phyloP scores from a whole-genome alignment of 92 coral and sea anemone genomes.

The Actinostola sp. region DNA sequence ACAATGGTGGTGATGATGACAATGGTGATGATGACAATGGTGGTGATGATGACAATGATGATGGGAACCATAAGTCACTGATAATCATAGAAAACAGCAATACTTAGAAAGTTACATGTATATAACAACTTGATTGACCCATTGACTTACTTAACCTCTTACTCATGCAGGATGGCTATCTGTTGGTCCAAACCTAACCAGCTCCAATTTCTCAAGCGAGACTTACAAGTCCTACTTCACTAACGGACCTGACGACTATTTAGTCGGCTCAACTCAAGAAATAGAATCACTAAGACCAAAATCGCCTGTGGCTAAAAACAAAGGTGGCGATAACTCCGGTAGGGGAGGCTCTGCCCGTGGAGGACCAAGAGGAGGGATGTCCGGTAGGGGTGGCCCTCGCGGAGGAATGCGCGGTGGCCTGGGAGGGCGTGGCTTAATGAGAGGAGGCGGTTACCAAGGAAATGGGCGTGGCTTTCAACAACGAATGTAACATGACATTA shows the following conservation, averaged over 20 bases:
- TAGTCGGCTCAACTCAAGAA: constrained; percentile 94
- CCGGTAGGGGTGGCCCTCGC: constrained; percentile 80
- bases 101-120: too few relatives aligned
- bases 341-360: constrained; percentile 80
- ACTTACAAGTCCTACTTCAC: constrained; percentile 93
- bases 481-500: constrained; percentile 31
- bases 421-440: constrained; percentile 71
- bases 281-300: constrained; percentile 97
- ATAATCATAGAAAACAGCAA: too few relatives aligned
- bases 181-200: constrained; percentile 91
- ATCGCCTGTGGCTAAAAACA: constrained; percentile 94
- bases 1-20: too few relatives aligned
- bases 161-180: constrained; percentile 99
- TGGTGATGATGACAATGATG: too few relatives aligned
- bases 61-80: too few relatives aligned
- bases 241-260: constrained; percentile 70
- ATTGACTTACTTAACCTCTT: too few relatives aligned
- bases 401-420: constrained; percentile 78
- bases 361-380: constrained; percentile 64
- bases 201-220: constrained; percentile 92
- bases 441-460: constrained; percentile 58
- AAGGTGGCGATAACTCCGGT: constrained; percentile 90
- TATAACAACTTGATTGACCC: too few relatives aligned
- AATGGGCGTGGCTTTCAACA: constrained; percentile 41
- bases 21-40: too few relatives aligned